Evolutionary conservation across 2,888 invertebrate species (phyloP), one percentile per base, ranked within the genome.

Genomic region (Mesochorus sp.): DNA sequence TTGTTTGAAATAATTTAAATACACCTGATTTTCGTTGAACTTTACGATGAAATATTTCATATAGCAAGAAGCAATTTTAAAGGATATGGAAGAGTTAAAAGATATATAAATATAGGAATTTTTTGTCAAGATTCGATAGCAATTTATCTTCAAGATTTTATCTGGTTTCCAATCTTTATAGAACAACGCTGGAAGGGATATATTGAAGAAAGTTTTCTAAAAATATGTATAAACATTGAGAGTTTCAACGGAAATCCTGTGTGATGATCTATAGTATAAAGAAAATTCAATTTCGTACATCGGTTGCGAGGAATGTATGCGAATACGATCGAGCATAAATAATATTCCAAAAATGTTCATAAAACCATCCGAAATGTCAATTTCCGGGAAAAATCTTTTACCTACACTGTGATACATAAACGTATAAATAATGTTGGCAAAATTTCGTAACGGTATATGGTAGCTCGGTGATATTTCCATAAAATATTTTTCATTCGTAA

Each of bases 351-450:
- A 59, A 42, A 28, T 51, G 17, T 53, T 59, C 39, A 51, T 64
- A 37, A 39, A 59, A 49, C 49, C 39, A 51, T 42, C 0, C 24
- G 19, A 28, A 8, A 21, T 51, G 24, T 67, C 24, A 49, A 66
- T 57, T 66, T 66, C 47, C 55, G 53, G 24, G n/a, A 0, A 10
- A 64, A 59, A n/a, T n/a, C n/a, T 26, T 59, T 26, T 39, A n/a
- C 24, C 26, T 1, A 12, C 39, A 37, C 3, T n/a, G 37, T 26
- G 8, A 24, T 2, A 34, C 12, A 10, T 31, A 51, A n/a, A n/a
- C 0, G 42, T 12, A 44, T 72, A 37, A 72, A 51, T 67, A 42
- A 67, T 47, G 26, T 17, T 37, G 1, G 10, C 3, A 10, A 24
- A 10, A 44, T 57, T 47, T 3, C 3, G n/a, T 14, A 47, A 59